Base-by-base conservation (phyloP, 2,888 invertebrate genomes). In the Zygaena filipendulae region DNA sequence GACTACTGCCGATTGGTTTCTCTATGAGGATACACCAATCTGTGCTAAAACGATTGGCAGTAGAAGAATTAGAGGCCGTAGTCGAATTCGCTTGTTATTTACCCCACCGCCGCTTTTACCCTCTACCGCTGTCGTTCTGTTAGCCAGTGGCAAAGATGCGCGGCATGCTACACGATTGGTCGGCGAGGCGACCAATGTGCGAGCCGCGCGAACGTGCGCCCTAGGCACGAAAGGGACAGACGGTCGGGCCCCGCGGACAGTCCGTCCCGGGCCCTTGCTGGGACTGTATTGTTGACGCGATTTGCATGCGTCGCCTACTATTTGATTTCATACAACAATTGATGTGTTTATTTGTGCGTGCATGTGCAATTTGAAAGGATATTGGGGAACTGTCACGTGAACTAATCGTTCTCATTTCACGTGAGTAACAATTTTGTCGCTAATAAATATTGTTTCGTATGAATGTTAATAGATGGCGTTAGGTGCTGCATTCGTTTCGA, bases 201-300 rank as follows among this genome's bases (percentile, higher is more conserved):
- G 52, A 35, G 41, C 40, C 38, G 49, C 36, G 39, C 38, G 42
- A 42, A 30, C 45, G 43, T 44, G 53, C 52, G 66, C 69, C 71
- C 71, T 69, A 60, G 46, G 52, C 52, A 55, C 57, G 64, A 64
- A 71, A 70, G 72, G 71, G 69, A 71, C 52, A 29, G 45, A 41
- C 42, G 47, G 46, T 39, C 40, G 32, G 30, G 16, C 38, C 33
- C 45, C 47, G 52, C 47, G 52, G 49, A 49, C 69, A 74, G 72
- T 75, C 62, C 61, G 61, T 53, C 50, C 55, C 56, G 59, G 62
- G 70, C 70, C 72, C 72, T 74, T 69, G 71, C 38, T 49, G 59
- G 55, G 52, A 61, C 50, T 47, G 69, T 59, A 56, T 59, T 38
- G 45, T 44, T 38, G 47, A 47, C 54, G 52, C 52, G 43, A 59